These are phyloP conservation scores for Pristionchus exspectatus DNA, from an alignment of 2,888 invertebrate species.

Conservation along the genomic window DNA sequence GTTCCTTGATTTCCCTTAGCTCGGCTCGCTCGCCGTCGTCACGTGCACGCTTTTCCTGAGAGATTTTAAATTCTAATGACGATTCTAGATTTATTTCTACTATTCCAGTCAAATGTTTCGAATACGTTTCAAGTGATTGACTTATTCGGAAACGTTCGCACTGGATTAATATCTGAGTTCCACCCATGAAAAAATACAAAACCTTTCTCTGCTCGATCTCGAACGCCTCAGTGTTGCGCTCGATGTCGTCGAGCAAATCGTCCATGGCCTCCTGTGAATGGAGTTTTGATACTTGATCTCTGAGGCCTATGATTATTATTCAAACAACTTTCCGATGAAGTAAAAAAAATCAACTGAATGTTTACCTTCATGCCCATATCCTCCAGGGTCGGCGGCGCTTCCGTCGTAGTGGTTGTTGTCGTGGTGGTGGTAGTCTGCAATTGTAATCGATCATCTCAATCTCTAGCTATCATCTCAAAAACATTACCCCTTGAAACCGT, in stretches of 20 bases:
- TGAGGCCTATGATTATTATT: neutral
- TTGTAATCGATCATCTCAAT: neutral
- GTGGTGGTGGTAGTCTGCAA: slow-evolving; percentile 17
- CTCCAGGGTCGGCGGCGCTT: slow-evolving; percentile 12
- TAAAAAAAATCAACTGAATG: neutral
- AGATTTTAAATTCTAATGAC: neutral
- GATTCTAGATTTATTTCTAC: no score
- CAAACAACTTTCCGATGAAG: neutral
- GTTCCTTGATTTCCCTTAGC: slow-evolving; percentile 41
- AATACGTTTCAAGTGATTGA: no score
- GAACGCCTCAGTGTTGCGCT: slow-evolving; percentile 52
- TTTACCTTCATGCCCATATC: slow-evolving; percentile 53
- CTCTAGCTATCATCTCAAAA: neutral
- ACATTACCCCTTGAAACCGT: no score
- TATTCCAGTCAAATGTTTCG: no score
- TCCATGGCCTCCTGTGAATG: slow-evolving; percentile 49
- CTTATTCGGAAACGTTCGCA: no score
- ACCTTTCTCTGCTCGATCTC: slow-evolving; percentile 52
- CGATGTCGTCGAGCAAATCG: slow-evolving; percentile 52
- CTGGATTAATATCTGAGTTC: no score
- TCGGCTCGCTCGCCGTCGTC: slow-evolving; percentile 13
- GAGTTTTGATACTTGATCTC: neutral
- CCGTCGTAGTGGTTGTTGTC: slow-evolving; percentile 32
- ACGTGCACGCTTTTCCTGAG: slow-evolving; percentile 15
- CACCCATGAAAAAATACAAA: no score